Evolutionary conservation across 2,113 vertebrate genomes (phyloP), one percentile per base, ranked within the genome.

Genomic region (Mormyrus lacerda): DNA sequence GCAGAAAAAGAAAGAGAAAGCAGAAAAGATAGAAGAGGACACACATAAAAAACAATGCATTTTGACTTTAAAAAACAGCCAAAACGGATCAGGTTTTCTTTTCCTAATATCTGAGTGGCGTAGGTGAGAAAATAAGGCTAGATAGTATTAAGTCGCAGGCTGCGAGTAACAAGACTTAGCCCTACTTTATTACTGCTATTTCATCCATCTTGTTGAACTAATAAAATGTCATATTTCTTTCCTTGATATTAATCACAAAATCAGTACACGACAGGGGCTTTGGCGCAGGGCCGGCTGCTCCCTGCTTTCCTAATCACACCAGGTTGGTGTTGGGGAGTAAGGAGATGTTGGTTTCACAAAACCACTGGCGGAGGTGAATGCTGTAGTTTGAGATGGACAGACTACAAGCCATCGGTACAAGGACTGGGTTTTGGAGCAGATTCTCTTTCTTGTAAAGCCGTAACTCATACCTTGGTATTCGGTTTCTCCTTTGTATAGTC

Each of bases 131-230:
- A 93, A 93, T 44, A 79, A 89, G 65, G 48, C 61, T 55, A 88
- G 89, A 86, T 53, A 87, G 89, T 44, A 31, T 48, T 50, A 87
- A 53, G 53, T 44, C 91, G 88, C 91, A 92, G 89, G 91, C 92
- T 91, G 88, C 92, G 91, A 94, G 94, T 93, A 93, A 93, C 93
- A 94, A 93, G 93, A 94, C 93, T 93, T 95, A 96, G 96, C 94
- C 94, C 95, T 97, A 97, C 95, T 96, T 96, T 95, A 95, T 94
- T 93, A 93, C 92, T 91, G 92, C 93, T 93, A 96, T 96, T 98
- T 96, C 97, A 98, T 98, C 96, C 96, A 97, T 97, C 96, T 97
- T 97, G 96, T 95, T 97, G 94, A 94, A 96, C 97, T 97, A 96
- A 96, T 97, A 96, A 97, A 93, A 95, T 95, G 96, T 96, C 97